Evolutionary conservation across 2,113 vertebrate genomes (phyloP).

Genomic region (Atractosteus spatula): DNA sequence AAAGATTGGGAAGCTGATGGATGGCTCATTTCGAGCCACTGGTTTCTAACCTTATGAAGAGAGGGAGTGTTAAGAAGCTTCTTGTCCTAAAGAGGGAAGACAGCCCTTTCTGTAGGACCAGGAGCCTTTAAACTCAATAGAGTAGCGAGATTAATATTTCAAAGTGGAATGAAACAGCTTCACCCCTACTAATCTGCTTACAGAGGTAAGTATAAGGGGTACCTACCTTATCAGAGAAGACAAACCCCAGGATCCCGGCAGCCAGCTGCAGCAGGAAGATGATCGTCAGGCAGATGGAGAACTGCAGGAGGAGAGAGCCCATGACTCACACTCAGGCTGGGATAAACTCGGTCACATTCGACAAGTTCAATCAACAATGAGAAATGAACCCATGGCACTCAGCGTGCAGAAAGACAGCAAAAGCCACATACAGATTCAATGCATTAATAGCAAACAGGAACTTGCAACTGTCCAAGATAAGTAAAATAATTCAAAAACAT

Average conservation of each 20-base stretch:
- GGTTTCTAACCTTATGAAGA: no score
- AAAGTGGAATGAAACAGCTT: not conserved
- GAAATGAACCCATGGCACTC: no score
- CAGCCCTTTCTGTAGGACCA: not conserved
- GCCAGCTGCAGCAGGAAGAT: constrained; percentile 86
- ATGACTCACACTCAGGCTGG: not conserved
- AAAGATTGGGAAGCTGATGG: no score
- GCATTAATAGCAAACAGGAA: no score
- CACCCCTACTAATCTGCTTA: not conserved
- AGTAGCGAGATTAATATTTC: not conserved
- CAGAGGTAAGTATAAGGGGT: not conserved
- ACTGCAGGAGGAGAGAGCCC: constrained; percentile 57
- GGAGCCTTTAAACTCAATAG: not conserved
- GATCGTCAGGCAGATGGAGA: constrained; percentile 77
- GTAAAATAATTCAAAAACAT: no score
- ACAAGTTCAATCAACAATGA: no score
- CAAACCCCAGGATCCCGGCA: constrained; percentile 79
- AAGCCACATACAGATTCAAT: no score
- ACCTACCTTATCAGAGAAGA: constrained; percentile 86
- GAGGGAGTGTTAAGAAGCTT: no score
- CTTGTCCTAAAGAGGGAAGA: not conserved
- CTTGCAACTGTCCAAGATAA: no score
- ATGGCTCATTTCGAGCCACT: no score
- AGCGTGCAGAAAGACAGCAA: no score
- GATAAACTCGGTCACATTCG: no score